These are phyloP conservation scores for Ageneiosus marmoratus DNA, from an alignment of 2,113 vertebrate genomes.

Conservation along the genomic window DNA sequence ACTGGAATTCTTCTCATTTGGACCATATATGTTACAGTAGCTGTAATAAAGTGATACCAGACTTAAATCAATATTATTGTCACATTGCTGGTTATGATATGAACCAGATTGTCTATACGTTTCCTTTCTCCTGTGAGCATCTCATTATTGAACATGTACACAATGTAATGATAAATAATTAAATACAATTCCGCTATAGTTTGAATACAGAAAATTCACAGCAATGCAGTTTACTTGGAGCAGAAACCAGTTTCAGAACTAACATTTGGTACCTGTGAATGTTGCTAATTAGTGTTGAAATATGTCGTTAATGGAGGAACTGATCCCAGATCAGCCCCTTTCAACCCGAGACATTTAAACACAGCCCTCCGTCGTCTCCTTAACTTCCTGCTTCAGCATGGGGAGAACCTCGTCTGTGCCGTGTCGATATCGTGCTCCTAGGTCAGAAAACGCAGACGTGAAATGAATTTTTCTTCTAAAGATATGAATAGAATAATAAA, in stretches of 20 bases:
- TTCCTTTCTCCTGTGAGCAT: neutral
- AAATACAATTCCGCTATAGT: neutral
- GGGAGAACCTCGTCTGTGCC: constrained; percentile 69
- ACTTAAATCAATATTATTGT: neutral
- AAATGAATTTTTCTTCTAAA: neutral
- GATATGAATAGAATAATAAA: no score
- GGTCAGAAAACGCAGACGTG: neutral
- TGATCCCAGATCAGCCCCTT: neutral
- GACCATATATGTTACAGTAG: neutral
- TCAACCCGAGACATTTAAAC: neutral
- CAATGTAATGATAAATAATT: neutral
- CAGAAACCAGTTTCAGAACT: neutral
- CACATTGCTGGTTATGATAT: neutral
- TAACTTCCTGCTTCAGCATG: constrained; percentile 44
- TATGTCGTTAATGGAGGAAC: neutral
- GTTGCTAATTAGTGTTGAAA: neutral
- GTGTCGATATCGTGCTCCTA: constrained; percentile 86
- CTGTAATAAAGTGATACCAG: neutral
- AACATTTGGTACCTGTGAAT: neutral
- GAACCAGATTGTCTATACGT: neutral
- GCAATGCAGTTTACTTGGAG: neutral
- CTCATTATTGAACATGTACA: neutral
- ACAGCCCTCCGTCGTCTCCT: neutral
- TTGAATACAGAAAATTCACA: neutral
- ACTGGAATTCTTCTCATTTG: neutral